Evolutionary conservation across 2,113 vertebrate species (phyloP).

Genomic region (Pangasianodon gigas): DNA sequence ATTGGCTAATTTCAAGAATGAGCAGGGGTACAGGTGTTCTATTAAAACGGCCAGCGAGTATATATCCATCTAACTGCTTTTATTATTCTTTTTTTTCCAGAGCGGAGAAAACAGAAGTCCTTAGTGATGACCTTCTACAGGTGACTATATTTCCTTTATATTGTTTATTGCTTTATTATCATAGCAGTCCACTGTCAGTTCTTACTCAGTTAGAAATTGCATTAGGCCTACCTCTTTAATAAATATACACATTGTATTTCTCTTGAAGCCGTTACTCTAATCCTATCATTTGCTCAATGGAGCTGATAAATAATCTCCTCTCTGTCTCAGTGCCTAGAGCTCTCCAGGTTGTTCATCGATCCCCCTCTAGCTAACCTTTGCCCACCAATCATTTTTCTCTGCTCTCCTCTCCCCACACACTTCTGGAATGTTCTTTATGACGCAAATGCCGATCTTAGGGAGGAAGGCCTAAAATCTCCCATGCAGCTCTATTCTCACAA

Average conservation of each 20-base stretch:
- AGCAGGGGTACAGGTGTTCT: background rate
- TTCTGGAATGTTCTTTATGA: conserved; percentile 2
- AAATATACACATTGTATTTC: background rate
- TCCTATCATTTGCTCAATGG: background rate
- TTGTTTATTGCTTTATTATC: background rate
- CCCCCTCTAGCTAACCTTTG: conserved; percentile 15
- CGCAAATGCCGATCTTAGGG: background rate
- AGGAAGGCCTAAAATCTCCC: background rate
- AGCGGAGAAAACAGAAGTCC: conserved; percentile 96
- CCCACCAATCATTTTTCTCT: background rate
- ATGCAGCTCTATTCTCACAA: background rate
- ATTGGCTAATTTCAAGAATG: too few relatives aligned
- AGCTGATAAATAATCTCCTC: background rate
- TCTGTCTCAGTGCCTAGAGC: background rate
- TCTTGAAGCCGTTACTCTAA: background rate
- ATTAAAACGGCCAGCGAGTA: background rate
- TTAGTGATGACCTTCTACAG: conserved; percentile 93
- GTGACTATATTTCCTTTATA: conserved; percentile 68
- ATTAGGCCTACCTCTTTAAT: background rate
- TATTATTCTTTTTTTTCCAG: conserved; percentile 64
- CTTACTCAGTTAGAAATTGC: background rate
- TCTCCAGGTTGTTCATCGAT: background rate
- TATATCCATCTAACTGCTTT: background rate
- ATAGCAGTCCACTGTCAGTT: background rate
- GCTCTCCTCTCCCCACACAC: background rate